phyloP scores from a whole-genome alignment of 2,888 invertebrate species.

The Limenitis camilla region DNA sequence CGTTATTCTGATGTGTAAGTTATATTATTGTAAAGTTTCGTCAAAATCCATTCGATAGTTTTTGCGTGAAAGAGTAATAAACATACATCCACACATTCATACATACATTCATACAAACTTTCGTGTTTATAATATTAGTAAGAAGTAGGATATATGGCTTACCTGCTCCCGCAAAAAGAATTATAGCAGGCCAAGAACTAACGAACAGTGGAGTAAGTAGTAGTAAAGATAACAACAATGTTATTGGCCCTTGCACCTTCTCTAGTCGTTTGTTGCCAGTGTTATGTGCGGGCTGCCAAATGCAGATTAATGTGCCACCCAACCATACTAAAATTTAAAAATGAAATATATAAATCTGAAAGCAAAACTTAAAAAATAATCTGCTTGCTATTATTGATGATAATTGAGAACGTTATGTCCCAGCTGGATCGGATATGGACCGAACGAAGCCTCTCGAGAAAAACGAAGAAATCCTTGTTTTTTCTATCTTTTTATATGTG shows the following conservation, averaged over 20 bases:
- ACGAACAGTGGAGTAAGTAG: conserved; percentile 73
- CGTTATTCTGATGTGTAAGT: too few species aligned
- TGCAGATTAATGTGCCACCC: conserved; percentile 63
- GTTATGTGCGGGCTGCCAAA: conserved; percentile 72
- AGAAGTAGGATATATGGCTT: too few species aligned
- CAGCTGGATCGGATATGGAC: too few species aligned
- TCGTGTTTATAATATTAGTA: too few species aligned
- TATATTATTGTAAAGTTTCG: too few species aligned
- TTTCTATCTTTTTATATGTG: too few species aligned
- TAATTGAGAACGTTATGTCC: background rate
- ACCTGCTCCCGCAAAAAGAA: conserved; percentile 77
- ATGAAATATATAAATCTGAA: conserved; percentile 26
- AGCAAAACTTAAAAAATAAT: background rate
- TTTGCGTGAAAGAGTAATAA: too few species aligned
- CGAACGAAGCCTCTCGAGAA: too few species aligned
- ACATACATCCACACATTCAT: too few species aligned
- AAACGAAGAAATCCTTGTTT: too few species aligned
- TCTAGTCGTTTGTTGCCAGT: conserved; percentile 50
- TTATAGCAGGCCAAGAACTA: conserved; percentile 76
- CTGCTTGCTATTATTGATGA: background rate
- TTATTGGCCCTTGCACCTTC: conserved; percentile 51
- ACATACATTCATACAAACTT: too few species aligned
- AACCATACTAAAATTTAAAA: conserved; percentile 60
- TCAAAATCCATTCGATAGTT: too few species aligned
- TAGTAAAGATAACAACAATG: conserved; percentile 63